These are phyloP conservation scores for Capreolus pygargus DNA, from an alignment of 2,113 vertebrate genomes.

Conservation along the genomic window DNA sequence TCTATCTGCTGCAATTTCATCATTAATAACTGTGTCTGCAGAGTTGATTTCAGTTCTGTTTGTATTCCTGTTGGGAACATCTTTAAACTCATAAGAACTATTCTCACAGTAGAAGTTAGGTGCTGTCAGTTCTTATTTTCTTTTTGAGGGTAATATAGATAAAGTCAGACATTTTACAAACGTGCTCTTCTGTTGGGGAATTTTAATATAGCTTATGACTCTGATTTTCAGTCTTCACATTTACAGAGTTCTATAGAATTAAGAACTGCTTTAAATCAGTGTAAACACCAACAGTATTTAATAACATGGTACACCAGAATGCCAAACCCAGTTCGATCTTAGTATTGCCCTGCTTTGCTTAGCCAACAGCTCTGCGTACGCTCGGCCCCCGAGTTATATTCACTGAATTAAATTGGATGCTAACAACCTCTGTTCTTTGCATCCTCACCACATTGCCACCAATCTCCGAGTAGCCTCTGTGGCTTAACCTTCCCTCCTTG, in stretches of 20 bases:
- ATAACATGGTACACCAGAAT: not conserved
- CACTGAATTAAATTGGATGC: not conserved
- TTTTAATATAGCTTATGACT: not conserved
- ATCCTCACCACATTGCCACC: not conserved
- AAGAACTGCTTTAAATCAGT: not conserved
- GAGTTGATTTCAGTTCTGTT: not conserved
- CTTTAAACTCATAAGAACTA: not conserved
- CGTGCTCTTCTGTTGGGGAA: not conserved
- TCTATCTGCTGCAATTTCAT: not conserved
- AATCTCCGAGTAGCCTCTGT: not conserved
- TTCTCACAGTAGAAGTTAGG: not conserved
- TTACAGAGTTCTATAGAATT: not conserved
- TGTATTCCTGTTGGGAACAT: not conserved
- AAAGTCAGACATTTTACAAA: not conserved
- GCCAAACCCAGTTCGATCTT: not conserved
- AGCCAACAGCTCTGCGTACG: not conserved
- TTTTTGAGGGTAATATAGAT: not conserved
- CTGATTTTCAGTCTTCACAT: constrained; percentile 12
- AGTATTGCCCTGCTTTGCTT: not conserved
- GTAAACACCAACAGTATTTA: not conserved
- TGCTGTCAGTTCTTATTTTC: not conserved
- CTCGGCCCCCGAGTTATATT: not conserved
- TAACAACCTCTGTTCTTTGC: not conserved
- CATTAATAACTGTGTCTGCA: not conserved
- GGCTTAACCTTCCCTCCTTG: not conserved